phyloP scores from a whole-genome alignment of 30 jellyfish, hydroid and myxozoan genomes.

The Aurelia coerulea region DNA sequence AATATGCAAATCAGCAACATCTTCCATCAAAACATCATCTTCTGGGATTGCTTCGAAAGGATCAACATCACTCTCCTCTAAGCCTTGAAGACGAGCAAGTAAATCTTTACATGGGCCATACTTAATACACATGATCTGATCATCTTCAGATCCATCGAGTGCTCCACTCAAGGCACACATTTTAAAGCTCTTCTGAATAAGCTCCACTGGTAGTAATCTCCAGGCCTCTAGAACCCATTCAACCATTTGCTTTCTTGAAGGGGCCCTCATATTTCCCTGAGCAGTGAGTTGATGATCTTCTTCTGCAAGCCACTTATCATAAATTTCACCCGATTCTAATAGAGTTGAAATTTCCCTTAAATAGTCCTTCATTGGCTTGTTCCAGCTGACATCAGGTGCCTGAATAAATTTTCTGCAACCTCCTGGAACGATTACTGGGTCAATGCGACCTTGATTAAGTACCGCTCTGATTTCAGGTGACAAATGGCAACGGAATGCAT shows the following conservation, averaged over 20 bases:
- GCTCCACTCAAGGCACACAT: not conserved
- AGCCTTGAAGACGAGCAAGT: no score
- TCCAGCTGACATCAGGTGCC: not conserved
- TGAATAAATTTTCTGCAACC: not conserved
- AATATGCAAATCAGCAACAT: not conserved
- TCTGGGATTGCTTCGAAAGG: no score
- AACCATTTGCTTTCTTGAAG: not conserved
- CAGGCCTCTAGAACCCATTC: constrained; percentile 4
- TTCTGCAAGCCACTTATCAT: no score
- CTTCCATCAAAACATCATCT: no score
- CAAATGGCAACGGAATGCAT: no score
- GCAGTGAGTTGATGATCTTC: no score
- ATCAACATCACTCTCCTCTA: no score
- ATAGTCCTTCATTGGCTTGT: not conserved
- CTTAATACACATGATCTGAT: not conserved
- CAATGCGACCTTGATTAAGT: not conserved
- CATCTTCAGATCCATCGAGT: constrained; percentile 4
- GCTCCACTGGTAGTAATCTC: not conserved
- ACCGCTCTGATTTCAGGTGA: no score
- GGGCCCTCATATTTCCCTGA: not conserved
- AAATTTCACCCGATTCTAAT: not conserved
- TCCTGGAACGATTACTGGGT: not conserved
- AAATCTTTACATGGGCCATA: no score
- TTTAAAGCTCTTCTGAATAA: not conserved
- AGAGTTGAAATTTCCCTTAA: no score